Conservation (phyloP, 2,797 vertebrate genomes). For the Steatocranus sp. region DNA sequence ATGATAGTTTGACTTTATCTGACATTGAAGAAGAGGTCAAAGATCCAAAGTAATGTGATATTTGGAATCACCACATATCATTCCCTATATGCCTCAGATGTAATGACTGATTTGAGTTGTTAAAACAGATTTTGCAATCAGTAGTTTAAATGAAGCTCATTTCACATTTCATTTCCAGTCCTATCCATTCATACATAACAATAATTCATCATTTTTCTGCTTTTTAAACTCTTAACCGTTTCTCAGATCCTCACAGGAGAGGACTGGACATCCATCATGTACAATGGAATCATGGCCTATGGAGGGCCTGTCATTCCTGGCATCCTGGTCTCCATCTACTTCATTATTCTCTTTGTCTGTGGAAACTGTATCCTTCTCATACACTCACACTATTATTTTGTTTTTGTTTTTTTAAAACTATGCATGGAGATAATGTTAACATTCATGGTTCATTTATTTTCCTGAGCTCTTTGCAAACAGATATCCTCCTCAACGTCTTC, state of each 20-base stretch:
- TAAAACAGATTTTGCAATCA: neutral
- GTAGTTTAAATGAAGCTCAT: neutral
- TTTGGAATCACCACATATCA: neutral
- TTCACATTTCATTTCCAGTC: neutral
- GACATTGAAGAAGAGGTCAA: neutral
- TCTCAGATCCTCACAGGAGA: conserved; percentile 91
- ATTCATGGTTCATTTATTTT: conserved; percentile 25
- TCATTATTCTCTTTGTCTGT: conserved; percentile 90
- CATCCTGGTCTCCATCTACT: conserved; percentile 93
- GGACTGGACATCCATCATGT: conserved; percentile 95
- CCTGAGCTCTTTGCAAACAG: conserved; percentile 68
- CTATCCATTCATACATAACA: neutral
- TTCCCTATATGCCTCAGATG: neutral
- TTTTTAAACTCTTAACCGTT: neutral
- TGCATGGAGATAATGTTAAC: neutral
- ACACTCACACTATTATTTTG: neutral
- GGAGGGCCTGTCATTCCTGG: conserved; percentile 90
- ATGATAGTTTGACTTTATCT: neutral
- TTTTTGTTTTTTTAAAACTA: rapidly evolving
- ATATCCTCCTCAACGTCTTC: conserved; percentile 97
- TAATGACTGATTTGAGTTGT: neutral
- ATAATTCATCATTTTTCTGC: neutral
- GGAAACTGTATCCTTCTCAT: conserved; percentile 95
- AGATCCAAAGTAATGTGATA: neutral
- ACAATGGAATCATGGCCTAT: conserved; percentile 92